Conservation (phyloP, 2,888 invertebrate species). For the Apamea epomidion region DNA sequence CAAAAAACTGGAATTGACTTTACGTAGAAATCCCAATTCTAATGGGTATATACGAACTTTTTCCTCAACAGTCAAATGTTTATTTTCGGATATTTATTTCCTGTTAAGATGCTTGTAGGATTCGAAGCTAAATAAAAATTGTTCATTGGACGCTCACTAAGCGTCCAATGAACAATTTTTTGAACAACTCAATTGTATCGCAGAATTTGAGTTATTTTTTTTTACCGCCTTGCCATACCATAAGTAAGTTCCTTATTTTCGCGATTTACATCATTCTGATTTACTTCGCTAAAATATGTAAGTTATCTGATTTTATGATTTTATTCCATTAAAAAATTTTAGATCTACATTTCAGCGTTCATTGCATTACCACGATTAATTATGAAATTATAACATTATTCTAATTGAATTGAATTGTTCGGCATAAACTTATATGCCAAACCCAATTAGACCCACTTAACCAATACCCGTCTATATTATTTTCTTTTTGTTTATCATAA, state of each 20-base stretch:
- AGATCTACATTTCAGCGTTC: neutral
- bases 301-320: neutral
- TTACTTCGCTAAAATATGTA: neutral
- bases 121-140: neutral
- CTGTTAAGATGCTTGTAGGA: neutral
- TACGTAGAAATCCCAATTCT: neutral
- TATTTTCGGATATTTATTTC: neutral
- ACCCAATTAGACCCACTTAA: too few species aligned
- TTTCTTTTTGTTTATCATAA: too few species aligned
- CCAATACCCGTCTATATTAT: too few species aligned
- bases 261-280: neutral
- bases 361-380: neutral
- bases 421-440: too few species aligned
- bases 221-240: neutral
- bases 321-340: neutral
- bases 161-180: too few species aligned
- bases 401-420: too few species aligned
- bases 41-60: neutral
- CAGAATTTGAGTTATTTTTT: too few species aligned
- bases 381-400: neutral
- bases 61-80: neutral
- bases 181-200: neutral
- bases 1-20: conserved; percentile 56
- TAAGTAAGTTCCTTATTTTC: neutral
- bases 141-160: neutral